Evolutionary conservation across 1,140 invertebrate species (phyloP).

Genomic region (Mactra quadrangularis): DNA sequence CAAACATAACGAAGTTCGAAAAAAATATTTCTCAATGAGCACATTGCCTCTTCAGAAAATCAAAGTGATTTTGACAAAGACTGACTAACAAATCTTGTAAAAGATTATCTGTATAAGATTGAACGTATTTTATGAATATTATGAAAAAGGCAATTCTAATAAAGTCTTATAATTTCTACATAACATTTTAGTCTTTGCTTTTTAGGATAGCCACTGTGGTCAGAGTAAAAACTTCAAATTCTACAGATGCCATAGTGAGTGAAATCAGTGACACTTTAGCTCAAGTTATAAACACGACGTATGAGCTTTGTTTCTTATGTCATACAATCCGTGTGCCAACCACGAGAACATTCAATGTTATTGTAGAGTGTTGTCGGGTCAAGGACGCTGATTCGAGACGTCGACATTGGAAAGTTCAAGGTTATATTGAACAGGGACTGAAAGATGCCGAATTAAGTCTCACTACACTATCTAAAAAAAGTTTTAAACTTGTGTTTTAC

Average conservation of each 20-base stretch:
- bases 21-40: neutral
- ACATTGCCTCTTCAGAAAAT: no score
- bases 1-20: neutral
- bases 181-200: no score
- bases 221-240: neutral
- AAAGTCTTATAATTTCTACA: no score
- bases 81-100: neutral
- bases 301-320: slow-evolving; percentile 24
- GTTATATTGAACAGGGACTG: slow-evolving; percentile 13
- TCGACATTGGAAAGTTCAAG: slow-evolving; percentile 22
- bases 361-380: slow-evolving; percentile 32
- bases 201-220: slow-evolving; percentile 6
- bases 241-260: neutral
- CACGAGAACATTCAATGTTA: slow-evolving; percentile 21
- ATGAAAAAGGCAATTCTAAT: no score
- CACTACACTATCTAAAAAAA: slow-evolving; percentile 1
- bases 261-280: slow-evolving; percentile 17
- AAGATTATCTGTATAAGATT: no score
- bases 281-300: neutral
- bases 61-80: neutral
- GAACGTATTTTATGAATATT: no score
- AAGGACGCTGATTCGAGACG: slow-evolving; percentile 1
- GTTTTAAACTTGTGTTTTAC: slow-evolving; percentile 29
- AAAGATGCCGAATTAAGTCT: neutral
- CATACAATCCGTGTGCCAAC: neutral